These are phyloP conservation scores for Dascyllus trimaculatus DNA, from an alignment of 2,113 vertebrate species.

Conservation along the genomic window DNA sequence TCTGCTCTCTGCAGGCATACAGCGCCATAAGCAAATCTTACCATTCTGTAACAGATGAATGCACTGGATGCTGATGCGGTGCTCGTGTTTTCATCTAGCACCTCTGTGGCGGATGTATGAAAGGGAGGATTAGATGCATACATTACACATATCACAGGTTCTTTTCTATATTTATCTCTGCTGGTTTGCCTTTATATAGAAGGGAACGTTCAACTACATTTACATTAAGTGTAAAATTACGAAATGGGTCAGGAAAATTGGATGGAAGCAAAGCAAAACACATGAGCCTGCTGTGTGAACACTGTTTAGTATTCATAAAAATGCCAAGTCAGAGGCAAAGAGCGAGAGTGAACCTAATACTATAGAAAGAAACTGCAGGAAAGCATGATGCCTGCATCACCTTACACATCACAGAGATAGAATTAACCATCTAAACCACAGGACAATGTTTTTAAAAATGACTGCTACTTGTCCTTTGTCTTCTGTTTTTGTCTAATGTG, in stretches of 20 bases:
- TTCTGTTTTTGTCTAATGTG: too few relatives aligned
- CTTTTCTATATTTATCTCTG: neutral
- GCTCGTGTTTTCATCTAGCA: neutral
- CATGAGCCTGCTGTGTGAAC: neutral
- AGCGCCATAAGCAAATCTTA: too few relatives aligned
- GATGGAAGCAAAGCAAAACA: neutral
- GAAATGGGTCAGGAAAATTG: conserved; percentile 15
- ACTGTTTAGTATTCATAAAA: conserved; percentile 52
- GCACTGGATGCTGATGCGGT: neutral
- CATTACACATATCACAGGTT: neutral
- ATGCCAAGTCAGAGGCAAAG: too few relatives aligned
- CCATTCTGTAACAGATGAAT: neutral
- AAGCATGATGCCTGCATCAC: too few relatives aligned
- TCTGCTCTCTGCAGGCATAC: too few relatives aligned
- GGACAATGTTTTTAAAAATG: too few relatives aligned
- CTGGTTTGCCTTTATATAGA: neutral
- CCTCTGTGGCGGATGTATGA: neutral
- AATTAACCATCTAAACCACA: too few relatives aligned
- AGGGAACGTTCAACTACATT: conserved; percentile 5
- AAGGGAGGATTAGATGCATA: neutral
- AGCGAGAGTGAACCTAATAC: too few relatives aligned
- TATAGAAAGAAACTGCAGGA: too few relatives aligned
- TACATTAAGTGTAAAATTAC: conserved; percentile 2
- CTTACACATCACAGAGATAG: too few relatives aligned
- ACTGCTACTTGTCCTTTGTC: too few relatives aligned